Base-by-base conservation (phyloP, 2,797 vertebrate species). In the Catamblyrhynchus diadema region DNA sequence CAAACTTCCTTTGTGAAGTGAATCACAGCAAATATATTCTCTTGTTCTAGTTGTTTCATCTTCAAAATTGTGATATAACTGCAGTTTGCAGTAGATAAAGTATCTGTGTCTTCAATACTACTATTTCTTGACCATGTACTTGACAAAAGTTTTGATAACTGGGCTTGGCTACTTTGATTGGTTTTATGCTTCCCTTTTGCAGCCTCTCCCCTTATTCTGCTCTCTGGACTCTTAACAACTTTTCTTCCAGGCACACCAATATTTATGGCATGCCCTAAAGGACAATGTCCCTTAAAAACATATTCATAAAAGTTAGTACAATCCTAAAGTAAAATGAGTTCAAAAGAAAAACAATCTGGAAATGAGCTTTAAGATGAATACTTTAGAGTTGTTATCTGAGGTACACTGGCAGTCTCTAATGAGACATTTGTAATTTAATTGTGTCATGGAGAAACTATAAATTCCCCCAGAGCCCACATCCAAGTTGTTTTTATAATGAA, bases 341-440 rank as follows among this genome's bases (percentile, higher is more conserved):
- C 95, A 95, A 88, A 95, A 93, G 91, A 88, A 95, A 96, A 96
- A 88, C 73, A 86, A 21, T 56, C 87, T 95, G 64, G 81, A 94
- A 97, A 95, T 56, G 66, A 94, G 93, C 70, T 94, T 95, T 91
- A 85, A 97, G 97, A 97, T 95, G 92, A 97, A 96, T 91, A 91
- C 79, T 93, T 88, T 84, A 45, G 65, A 95, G 81, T 82, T 21
- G 56, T 94, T 97, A 97, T 97, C 94, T 94, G 95, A 97, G 93
- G 96, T 94, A 91, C 93, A 93, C 90, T 96, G 94, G 83, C 91
- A 88, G 88, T 75, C 96, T 98, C 97, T 97, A 97, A 98, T 97
- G 96, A 96, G 95, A 88, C 96, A 95, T 96, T 96, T 94, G 69
- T 97, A 97, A 98, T 97, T 98, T 97, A 97, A 97, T 96, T 97